Base-by-base conservation (phyloP, 2,113 vertebrate species). In the Labeo rohita region DNA sequence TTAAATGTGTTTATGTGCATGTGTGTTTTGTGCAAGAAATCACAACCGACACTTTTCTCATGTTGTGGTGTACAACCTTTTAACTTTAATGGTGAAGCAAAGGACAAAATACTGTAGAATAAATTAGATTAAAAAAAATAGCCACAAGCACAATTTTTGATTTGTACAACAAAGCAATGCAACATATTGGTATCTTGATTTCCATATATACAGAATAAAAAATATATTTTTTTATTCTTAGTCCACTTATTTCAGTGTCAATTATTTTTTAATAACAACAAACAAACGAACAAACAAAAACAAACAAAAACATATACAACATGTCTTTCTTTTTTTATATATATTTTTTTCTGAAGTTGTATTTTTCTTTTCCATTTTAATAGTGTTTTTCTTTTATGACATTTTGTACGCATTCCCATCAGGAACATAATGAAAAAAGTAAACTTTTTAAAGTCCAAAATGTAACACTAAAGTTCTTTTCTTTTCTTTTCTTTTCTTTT, bases 41-140 rank as follows among this genome's bases (percentile, higher is more conserved):
- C 50, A 77, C 49, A 77, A 54, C 15, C 49, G 34, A 90, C 83
- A 36, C 34, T 0, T 72, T 65, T 81, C 56, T 50, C 85, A 85
- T 87, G 76, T 23, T 78, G 87, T 90, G 87, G 94, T 94, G 93
- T 95, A 95, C 95, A 96, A 94, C 90, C 88, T 92, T 95, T 95
- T 95, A 96, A 93, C 93, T 95, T 95, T 96, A 95, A 94, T 96
- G 95, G 94, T 94, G 95, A 96, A 95, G 93, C 95, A 94, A 96
- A 91, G 88, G 89, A 91, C 43, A 89, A 91, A 95, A 95, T 94
- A 96, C 91, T 91, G 92, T 94, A 94, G 95, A 97, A 97, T 98
- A 97, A 97, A 97, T 97, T 96, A 97, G 93, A 95, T 95, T 13
- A 80, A 86, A 88, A 89, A 88, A 92, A 93, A 94, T 93, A 95